Base-by-base conservation (phyloP, 2,888 invertebrate genomes). In the Margaritifera margaritifera region DNA sequence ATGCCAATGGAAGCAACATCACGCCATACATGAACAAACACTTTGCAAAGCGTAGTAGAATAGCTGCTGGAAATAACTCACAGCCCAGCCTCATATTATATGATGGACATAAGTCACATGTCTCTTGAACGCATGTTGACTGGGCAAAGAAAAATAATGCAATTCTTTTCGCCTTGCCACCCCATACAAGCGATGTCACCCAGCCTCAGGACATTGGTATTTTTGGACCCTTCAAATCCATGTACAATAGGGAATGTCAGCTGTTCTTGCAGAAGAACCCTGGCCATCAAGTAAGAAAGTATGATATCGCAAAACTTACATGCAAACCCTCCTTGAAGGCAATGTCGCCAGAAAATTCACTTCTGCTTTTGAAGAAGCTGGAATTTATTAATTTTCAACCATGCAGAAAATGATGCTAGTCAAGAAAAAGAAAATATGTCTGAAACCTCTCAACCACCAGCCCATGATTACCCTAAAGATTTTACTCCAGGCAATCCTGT, bases 261-360 rank as follows among this genome's bases (percentile, higher is more conserved):
- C 31, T 56, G 6, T 69, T 54, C 42, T 53, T 69, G 64, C 53
- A 62, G 42, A 50, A 64, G 25, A 31, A 64, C 50, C 68, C 68
- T n/a, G 55, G 56, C 15, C n/a, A 55, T 53, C 54, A 25, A 19
- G 51, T 64, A n/a, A 50, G n/a, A n/a, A n/a, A n/a, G n/a, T n/a
- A n/a, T n/a, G n/a, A n/a, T n/a, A n/a, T n/a, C n/a, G n/a, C n/a
- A 60, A 42, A 64, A 61, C 55, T 64, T 20, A 64, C 61, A 11
- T 50, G 54, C 64, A 58, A 61, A 24, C 56, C 68, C 20, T 64
- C 62, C 55, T 25, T 58, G 3, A 64, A 61, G 24, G 59, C 61
- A 20, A 54, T 69, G 60, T 69, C 68, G 8, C 42, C 64, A 50
- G 59, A 69, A 59, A 68, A 64, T 27, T 68, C 22, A 62, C 64